phyloP scores from a whole-genome alignment of 2,113 vertebrate genomes.

The Reinhardtius hippoglossoides region DNA sequence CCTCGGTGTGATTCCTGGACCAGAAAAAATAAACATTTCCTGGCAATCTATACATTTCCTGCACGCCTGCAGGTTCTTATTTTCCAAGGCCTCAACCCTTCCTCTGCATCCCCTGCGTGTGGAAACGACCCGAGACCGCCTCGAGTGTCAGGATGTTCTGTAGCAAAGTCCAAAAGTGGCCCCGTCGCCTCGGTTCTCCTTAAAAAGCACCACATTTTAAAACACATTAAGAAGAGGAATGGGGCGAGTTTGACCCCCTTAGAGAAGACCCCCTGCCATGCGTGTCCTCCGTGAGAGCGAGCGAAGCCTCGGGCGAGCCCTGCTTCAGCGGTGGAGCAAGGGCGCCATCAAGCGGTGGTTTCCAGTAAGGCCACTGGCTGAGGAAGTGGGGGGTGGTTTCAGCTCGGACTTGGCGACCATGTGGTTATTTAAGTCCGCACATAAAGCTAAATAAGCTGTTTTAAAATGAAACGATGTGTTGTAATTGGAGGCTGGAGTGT shows the following conservation, averaged over 20 bases:
- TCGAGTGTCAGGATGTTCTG: slow-evolving; percentile 9
- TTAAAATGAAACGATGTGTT: slow-evolving; percentile 56
- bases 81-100: slow-evolving; percentile 51
- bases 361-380: neutral
- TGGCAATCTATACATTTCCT: slow-evolving; percentile 43
- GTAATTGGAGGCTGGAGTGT: slow-evolving; percentile 35
- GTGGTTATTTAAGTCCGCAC: slow-evolving; percentile 70
- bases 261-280: neutral
- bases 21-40: slow-evolving; percentile 48
- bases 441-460: slow-evolving; percentile 62
- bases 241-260: neutral
- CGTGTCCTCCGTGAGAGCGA: neutral
- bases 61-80: slow-evolving; percentile 33
- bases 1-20: slow-evolving; percentile 31
- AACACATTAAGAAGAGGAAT: slow-evolving; percentile 8
- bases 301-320: neutral
- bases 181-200: neutral
- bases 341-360: slow-evolving; percentile 86
- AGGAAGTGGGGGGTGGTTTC: neutral
- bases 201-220: slow-evolving; percentile 14
- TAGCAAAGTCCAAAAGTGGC: slow-evolving; percentile 11
- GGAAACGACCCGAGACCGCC: neutral
- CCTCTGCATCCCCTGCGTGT: slow-evolving; percentile 23
- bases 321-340: slow-evolving; percentile 83
- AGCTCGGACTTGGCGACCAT: slow-evolving; percentile 31